Percentiles rank a stretch among this genome's conserved stretches.
Evolutionary conservation across 2,888 invertebrate genomes (phyloP).

Genomic region (Acronicta psi): DNA sequence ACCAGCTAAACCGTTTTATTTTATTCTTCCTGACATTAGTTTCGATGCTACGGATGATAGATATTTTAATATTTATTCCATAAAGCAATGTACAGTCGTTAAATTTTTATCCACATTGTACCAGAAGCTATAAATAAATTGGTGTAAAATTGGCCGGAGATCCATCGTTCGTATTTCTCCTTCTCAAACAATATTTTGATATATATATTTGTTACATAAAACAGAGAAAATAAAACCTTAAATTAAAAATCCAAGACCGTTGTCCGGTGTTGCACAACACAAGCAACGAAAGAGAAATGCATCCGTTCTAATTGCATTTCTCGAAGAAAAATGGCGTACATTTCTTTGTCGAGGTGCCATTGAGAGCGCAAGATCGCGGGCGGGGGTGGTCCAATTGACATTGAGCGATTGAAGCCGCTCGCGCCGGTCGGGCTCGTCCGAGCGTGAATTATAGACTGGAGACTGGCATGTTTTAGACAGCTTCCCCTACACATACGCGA

Average conservation of each 20-base stretch:
- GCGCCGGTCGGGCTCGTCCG: conserved; percentile 66
- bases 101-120: too few relatives aligned
- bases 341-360: conserved; percentile 77
- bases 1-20: background rate
- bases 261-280: conserved; percentile 71
- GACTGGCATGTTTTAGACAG: conserved; percentile 71
- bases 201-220: conserved; percentile 52
- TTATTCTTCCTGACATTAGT: background rate
- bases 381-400: conserved; percentile 73
- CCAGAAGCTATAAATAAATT: conserved; percentile 47
- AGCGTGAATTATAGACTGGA: conserved; percentile 74
- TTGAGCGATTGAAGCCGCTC: conserved; percentile 76
- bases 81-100: conserved; percentile 35
- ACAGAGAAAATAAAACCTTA: conserved; percentile 56
- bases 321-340: conserved; percentile 80
- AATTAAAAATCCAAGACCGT: conserved; percentile 68
- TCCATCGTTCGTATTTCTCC: conserved; percentile 29
- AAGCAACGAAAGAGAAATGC: conserved; percentile 74
- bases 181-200: conserved; percentile 43
- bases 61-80: conserved; percentile 13
- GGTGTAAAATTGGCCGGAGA: conserved; percentile 33
- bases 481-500: conserved; percentile 61
- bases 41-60: background rate
- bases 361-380: conserved; percentile 72
- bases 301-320: conserved; percentile 82